Conservation (phyloP, 2,797 vertebrate genomes). For the Sebastes oblongus region DNA sequence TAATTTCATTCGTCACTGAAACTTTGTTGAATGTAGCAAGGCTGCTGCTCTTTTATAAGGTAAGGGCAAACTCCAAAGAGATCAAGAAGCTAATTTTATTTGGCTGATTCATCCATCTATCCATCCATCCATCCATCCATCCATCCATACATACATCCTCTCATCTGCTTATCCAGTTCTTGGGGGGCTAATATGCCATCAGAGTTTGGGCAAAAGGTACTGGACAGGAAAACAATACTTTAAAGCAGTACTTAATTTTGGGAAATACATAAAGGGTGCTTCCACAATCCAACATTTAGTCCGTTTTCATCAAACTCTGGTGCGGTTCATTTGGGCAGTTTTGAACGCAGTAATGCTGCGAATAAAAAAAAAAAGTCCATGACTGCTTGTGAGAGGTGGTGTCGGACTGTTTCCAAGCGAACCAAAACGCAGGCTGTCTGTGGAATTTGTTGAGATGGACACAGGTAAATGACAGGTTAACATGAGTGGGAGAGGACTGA, state of each 20-base stretch:
- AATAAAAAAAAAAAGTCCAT: too few relatives aligned
- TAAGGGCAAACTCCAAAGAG: background rate
- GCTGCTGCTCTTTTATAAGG: background rate
- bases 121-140: too few relatives aligned
- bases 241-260: background rate
- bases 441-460: too few relatives aligned
- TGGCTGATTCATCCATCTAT: background rate
- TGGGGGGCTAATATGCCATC: background rate
- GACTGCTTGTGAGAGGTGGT: too few relatives aligned
- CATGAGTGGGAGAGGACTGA: too few relatives aligned
- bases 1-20: background rate
- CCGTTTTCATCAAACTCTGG: too few relatives aligned
- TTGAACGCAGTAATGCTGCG: too few relatives aligned
- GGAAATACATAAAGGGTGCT: background rate
- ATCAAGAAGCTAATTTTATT: slow-evolving; percentile 11
- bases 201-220: background rate
- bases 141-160: background rate
- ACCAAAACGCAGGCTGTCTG: too few relatives aligned
- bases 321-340: too few relatives aligned
- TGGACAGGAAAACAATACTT: background rate
- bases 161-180: background rate
- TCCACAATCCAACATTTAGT: too few relatives aligned
- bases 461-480: too few relatives aligned
- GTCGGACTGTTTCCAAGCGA: too few relatives aligned
- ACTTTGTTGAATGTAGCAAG: background rate